Percentiles rank a stretch among this genome's conserved stretches.
These are phyloP conservation scores for Opisthograptis luteolata DNA, from an alignment of 2,888 invertebrate genomes.

Conservation along the genomic window DNA sequence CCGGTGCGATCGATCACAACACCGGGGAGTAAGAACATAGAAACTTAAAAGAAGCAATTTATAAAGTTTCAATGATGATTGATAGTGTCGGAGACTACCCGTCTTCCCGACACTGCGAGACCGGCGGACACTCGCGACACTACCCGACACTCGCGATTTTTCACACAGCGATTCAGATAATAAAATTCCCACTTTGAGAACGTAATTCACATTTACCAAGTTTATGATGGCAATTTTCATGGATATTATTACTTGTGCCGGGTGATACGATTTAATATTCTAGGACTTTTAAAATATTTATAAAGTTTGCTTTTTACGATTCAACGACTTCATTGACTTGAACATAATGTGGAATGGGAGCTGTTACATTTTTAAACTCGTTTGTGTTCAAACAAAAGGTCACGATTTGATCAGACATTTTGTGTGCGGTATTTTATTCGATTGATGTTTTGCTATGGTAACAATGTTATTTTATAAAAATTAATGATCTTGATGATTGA, in stretches of 20 bases:
- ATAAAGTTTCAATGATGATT: conserved; percentile 80
- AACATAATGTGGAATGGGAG: conserved; percentile 36
- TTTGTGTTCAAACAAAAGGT: conserved; percentile 4
- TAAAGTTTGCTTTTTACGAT: conserved; percentile 65
- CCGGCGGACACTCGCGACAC: conserved; percentile 29
- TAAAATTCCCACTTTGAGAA: conserved; percentile 77
- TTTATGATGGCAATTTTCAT: conserved; percentile 77
- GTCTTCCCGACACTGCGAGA: conserved; percentile 39
- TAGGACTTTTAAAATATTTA: conserved; percentile 78
- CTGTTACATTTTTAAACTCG: conserved; percentile 34
- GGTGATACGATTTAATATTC: conserved; percentile 77
- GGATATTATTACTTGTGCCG: conserved; percentile 67
- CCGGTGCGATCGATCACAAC: conserved; percentile 33
- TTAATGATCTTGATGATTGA: no score
- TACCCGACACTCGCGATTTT: conserved; percentile 54
- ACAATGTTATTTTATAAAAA: no score
- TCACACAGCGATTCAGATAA: conserved; percentile 66
- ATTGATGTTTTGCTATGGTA: no score
- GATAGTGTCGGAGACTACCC: conserved; percentile 57
- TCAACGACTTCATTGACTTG: conserved; percentile 52
- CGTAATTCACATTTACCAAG: conserved; percentile 71
- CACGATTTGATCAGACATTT: no score
- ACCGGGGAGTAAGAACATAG: conserved; percentile 44
- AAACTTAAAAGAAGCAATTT: conserved; percentile 74
- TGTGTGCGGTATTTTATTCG: no score